Evolutionary conservation across 2,888 invertebrate species (phyloP).

Genomic region (Sarcophaga variegata): DNA sequence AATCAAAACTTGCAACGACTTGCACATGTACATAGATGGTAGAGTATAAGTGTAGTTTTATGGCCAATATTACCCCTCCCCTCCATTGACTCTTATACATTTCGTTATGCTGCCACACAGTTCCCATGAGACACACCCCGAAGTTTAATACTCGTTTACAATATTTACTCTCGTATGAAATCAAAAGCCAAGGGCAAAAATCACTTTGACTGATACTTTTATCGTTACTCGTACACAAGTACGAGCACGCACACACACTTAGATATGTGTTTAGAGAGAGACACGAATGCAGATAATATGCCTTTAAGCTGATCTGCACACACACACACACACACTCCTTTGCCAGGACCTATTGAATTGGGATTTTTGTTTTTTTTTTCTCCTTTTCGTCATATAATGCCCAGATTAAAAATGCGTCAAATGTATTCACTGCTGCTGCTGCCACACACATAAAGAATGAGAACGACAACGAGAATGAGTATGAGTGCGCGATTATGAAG

Average conservation of each 20-base stretch:
- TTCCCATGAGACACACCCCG: slow-evolving; percentile 62
- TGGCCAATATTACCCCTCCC: slow-evolving; percentile 58
- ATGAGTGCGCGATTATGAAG: slow-evolving; percentile 34
- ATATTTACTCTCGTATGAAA: slow-evolving; percentile 25
- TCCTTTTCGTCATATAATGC: slow-evolving; percentile 24
- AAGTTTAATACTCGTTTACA: slow-evolving; percentile 51
- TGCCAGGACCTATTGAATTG: background rate
- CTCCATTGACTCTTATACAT: slow-evolving; percentile 21
- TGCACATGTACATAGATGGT: background rate
- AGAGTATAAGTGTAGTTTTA: slow-evolving; percentile 55
- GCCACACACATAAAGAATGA: slow-evolving; percentile 9
- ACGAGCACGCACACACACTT: no score
- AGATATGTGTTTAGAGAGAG: background rate
- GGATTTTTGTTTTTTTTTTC: slow-evolving; percentile 1
- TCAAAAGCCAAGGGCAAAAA: slow-evolving; percentile 54
- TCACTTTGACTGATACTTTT: slow-evolving; percentile 20
- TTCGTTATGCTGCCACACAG: background rate
- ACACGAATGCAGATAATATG: slow-evolving; percentile 4
- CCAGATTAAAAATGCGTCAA: slow-evolving; percentile 70
- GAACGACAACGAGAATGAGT: background rate
- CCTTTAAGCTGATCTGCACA: slow-evolving; percentile 24
- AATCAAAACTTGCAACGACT: slow-evolving; percentile 41
- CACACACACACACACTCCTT: background rate
- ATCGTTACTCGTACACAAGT: slow-evolving; percentile 31
- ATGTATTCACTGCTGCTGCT: slow-evolving; percentile 41